Conservation (phyloP, 2,888 invertebrate species). For the Hyposoter dolosus region DNA sequence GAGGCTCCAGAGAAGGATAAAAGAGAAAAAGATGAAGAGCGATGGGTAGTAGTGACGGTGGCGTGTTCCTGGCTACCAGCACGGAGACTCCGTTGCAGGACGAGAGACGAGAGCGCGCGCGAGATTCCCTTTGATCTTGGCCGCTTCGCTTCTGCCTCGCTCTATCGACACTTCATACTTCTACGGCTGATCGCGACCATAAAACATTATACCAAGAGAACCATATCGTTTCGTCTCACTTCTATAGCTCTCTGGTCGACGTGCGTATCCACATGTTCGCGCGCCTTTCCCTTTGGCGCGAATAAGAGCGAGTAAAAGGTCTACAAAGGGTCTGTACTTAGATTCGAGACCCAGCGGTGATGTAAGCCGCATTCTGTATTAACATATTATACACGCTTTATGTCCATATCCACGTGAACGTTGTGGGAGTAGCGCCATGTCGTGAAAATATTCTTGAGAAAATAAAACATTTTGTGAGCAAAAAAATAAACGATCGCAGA, state of each 20-base stretch:
- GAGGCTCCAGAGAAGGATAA: conserved; percentile 67
- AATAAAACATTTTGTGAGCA: not conserved
- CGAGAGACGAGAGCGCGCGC: conserved; percentile 59
- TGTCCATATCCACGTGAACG: conserved; percentile 71
- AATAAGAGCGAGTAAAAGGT: conserved; percentile 42
- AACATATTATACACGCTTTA: conserved; percentile 74
- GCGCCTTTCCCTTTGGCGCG: conserved; percentile 33
- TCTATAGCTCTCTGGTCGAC: not conserved
- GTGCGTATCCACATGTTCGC: not conserved
- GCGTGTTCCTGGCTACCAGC: conserved; percentile 71
- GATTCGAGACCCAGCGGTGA: conserved; percentile 60
- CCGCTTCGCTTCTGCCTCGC: conserved; percentile 84
- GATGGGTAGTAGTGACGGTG: conserved; percentile 68
- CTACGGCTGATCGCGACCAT: conserved; percentile 84
- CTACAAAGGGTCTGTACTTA: conserved; percentile 62
- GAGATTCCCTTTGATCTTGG: conserved; percentile 83
- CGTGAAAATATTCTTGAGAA: conserved; percentile 7
- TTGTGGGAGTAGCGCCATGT: conserved; percentile 69
- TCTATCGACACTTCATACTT: conserved; percentile 85
- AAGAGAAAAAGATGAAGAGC: conserved; percentile 73
- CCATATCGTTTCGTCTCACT: conserved; percentile 66
- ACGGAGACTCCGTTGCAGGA: conserved; percentile 65
- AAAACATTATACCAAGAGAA: conserved; percentile 83
- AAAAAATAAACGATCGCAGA: not conserved
- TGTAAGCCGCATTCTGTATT: conserved; percentile 77